Conservation (phyloP, 2,113 vertebrate species). For the Ancistrus triradiatus region DNA sequence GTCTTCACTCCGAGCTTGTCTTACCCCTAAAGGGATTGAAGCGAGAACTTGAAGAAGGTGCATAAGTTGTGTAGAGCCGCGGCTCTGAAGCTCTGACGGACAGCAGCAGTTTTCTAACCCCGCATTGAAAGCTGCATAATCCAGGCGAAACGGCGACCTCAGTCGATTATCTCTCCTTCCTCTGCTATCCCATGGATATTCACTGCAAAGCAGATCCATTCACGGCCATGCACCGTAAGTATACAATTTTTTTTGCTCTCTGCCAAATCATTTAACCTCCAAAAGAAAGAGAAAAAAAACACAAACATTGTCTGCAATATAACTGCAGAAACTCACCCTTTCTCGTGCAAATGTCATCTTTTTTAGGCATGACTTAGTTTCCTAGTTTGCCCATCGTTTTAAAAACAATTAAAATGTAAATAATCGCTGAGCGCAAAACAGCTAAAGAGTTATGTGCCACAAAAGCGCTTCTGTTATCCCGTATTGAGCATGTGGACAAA, state of each 20-base stretch:
- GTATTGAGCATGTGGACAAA: conserved; percentile 12
- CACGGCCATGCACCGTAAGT: conserved; percentile 99
- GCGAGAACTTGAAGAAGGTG: conserved; percentile 54
- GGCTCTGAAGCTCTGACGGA: conserved; percentile 45
- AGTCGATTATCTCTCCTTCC: conserved; percentile 97
- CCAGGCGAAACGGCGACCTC: conserved; percentile 98
- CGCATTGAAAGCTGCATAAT: conserved; percentile 87
- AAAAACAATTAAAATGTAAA: too few species aligned
- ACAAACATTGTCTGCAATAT: too few species aligned
- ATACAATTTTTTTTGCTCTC: conserved; percentile 55
- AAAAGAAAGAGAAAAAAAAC: too few species aligned
- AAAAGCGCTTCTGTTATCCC: conserved; percentile 7
- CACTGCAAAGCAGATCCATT: conserved; percentile 99
- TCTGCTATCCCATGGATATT: conserved; percentile 99
- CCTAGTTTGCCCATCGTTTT: too few species aligned
- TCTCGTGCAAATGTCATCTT: too few species aligned
- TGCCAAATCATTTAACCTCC: too few species aligned
- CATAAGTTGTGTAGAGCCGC: conserved; percentile 62
- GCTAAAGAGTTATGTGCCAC: not conserved
- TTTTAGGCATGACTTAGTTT: too few species aligned
- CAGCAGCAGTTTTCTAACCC: conserved; percentile 62
- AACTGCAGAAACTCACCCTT: too few species aligned
- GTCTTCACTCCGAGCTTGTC: conserved; percentile 61
- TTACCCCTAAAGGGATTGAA: conserved; percentile 48
- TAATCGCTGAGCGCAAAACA: not conserved